Conservation (phyloP, 2,797 vertebrate genomes). For the Cynopterus sphinx region DNA sequence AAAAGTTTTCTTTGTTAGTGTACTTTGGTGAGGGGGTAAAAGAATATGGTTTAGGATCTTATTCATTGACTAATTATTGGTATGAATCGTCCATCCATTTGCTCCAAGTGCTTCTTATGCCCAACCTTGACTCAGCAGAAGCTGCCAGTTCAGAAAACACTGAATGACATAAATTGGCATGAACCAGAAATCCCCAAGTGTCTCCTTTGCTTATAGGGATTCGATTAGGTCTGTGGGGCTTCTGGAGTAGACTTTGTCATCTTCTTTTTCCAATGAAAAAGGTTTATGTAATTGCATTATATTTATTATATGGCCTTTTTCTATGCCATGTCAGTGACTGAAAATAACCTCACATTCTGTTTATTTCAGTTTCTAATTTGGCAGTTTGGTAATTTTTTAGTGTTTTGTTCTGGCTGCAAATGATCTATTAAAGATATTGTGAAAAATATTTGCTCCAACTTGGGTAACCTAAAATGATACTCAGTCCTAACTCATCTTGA, state of each 20-base stretch:
- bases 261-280: background rate
- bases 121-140: background rate
- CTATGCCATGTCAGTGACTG: background rate
- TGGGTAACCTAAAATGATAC: constrained; percentile 45
- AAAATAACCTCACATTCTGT: background rate
- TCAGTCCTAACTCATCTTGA: constrained; percentile 64
- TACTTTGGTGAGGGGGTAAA: background rate
- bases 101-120: background rate
- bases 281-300: background rate
- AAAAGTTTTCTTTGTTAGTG: background rate
- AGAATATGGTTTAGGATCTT: background rate
- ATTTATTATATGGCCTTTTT: background rate
- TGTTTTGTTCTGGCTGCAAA: constrained; percentile 37
- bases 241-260: background rate
- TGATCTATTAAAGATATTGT: background rate
- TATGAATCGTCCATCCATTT: background rate
- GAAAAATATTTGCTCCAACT: constrained; percentile 46
- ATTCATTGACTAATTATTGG: background rate
- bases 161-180: background rate
- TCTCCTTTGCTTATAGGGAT: background rate
- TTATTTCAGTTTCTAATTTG: background rate
- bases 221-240: background rate
- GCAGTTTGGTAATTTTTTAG: background rate
- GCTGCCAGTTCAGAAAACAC: background rate
- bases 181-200: background rate